phyloP scores from a whole-genome alignment of 2,888 invertebrate genomes.

The Salpingus planirostris region DNA sequence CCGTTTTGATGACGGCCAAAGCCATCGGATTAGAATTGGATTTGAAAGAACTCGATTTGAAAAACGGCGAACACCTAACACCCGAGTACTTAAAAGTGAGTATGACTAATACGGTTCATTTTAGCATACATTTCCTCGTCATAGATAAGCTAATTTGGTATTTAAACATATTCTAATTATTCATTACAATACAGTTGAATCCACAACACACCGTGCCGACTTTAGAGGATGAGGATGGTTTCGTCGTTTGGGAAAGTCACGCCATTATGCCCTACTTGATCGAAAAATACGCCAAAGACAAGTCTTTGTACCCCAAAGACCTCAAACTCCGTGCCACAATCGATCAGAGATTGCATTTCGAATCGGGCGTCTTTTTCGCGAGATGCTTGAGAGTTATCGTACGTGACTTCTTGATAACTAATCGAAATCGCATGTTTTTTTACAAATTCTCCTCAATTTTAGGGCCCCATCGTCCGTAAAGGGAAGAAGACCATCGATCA shows the following conservation, averaged over 20 bases:
- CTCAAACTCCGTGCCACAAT: slow-evolving; percentile 44
- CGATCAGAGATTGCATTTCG: slow-evolving; percentile 48
- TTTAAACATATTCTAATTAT: too few species aligned
- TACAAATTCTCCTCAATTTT: neutral
- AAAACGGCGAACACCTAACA: too few species aligned
- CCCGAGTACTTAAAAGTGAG: too few species aligned
- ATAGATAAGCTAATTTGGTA: too few species aligned
- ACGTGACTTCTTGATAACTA: neutral
- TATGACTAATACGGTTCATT: too few species aligned
- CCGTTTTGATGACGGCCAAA: slow-evolving; percentile 40
- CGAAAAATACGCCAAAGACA: slow-evolving; percentile 47
- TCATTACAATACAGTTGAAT: slow-evolving; percentile 50
- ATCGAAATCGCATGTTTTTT: neutral
- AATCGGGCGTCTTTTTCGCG: slow-evolving; percentile 20
- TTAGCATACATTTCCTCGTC: too few species aligned
- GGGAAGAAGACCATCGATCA: too few species aligned
- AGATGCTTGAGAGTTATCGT: neutral
- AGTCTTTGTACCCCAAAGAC: slow-evolving; percentile 49
- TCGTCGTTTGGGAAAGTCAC: slow-evolving; percentile 44
- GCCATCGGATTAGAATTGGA: slow-evolving; percentile 41
- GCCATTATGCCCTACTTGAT: slow-evolving; percentile 47
- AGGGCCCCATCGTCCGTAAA: too few species aligned
- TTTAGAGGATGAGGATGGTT: slow-evolving; percentile 48
- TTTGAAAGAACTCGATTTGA: too few species aligned
- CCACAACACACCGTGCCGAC: slow-evolving; percentile 51